Evolutionary conservation across 1,140 invertebrate species (phyloP).

Genomic region (Tetraneura akinire): DNA sequence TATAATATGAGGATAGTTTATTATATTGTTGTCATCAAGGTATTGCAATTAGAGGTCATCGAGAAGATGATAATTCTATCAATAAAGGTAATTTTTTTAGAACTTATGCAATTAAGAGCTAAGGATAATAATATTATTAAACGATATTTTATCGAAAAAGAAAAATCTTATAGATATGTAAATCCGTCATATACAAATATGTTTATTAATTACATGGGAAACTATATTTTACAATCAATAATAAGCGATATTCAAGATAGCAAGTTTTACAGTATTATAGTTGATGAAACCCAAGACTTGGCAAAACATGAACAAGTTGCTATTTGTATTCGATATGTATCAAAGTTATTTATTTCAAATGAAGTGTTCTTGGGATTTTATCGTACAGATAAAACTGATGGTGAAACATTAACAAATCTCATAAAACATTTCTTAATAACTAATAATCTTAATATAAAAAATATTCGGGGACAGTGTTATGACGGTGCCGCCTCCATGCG

Average conservation of each 20-base stretch:
- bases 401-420: not conserved
- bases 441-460: not conserved
- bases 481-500: not conserved
- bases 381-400: not conserved
- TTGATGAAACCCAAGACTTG: constrained; percentile 27
- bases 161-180: constrained; percentile 18
- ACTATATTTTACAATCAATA: not conserved
- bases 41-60: constrained; percentile 11
- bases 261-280: not conserved
- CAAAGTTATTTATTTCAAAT: not conserved
- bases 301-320: constrained; percentile 13
- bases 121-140: constrained; percentile 40
- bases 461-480: not conserved
- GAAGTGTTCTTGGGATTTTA: constrained; percentile 16
- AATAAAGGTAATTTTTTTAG: constrained; percentile 24
- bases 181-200: constrained; percentile 8
- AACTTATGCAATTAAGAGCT: constrained; percentile 1
- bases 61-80: constrained; percentile 10
- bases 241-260: not conserved
- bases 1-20: no score
- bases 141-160: constrained; percentile 41
- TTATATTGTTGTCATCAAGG: constrained; percentile 23
- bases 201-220: constrained; percentile 8
- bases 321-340: constrained; percentile 33
- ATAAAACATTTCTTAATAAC: constrained; percentile 5